Conservation (phyloP, 2,113 vertebrate species). For the Gopherus flavomarginatus region DNA sequence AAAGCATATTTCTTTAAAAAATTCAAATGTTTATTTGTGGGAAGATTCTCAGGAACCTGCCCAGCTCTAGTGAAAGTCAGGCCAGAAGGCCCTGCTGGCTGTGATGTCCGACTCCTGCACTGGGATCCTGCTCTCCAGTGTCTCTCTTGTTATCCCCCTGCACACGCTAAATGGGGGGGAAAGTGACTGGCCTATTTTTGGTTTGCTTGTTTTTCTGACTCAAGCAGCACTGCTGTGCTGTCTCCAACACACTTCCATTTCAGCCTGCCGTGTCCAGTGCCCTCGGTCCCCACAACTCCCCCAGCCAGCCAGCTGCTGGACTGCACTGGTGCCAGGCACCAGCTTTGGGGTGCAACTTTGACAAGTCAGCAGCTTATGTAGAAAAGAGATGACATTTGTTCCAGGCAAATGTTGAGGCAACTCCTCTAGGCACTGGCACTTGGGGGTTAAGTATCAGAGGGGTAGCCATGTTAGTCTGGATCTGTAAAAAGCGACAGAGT, state of each 20-base stretch:
- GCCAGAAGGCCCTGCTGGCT: no score
- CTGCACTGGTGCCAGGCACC: background rate
- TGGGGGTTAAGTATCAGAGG: no score
- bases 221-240: background rate
- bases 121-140: no score
- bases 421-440: background rate
- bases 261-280: fast-evolving
- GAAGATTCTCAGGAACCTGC: no score
- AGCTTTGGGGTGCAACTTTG: background rate
- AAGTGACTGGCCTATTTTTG: background rate
- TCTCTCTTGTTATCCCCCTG: fast-evolving
- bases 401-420: background rate
- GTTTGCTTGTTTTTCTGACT: background rate
- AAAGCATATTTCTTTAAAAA: no score
- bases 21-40: no score
- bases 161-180: background rate
- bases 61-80: no score
- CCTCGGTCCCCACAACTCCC: background rate
- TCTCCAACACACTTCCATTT: background rate
- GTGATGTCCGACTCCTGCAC: no score
- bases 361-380: background rate
- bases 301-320: background rate
- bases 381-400: background rate
- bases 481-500: no score
- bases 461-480: no score